Base-by-base conservation (phyloP, 2,113 vertebrate genomes). In the Passer domesticus region DNA sequence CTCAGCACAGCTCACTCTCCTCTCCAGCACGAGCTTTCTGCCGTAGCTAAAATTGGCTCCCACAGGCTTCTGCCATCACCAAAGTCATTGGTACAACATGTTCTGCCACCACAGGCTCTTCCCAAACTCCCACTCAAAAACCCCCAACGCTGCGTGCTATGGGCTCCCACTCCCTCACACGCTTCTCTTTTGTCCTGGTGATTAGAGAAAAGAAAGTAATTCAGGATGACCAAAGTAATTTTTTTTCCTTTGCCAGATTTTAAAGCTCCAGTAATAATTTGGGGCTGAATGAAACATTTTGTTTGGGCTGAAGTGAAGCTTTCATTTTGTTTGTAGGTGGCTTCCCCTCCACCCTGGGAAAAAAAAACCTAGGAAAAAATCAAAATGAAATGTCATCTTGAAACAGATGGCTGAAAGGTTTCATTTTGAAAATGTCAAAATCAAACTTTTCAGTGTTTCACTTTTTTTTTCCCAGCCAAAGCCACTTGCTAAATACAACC, bases 341-440 rank as follows among this genome's bases (percentile, higher is more conserved):
- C 41, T 91, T 37, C 50, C 91, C 86, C 89, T 46, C 81, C 10
- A 16, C 78, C 68, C 70, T 28, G 47, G 27, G 49, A 75, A 80
- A 77, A 67, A 85, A 53, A 35, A 23, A 0, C 2, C 43, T 81
- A 52, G 52, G 74, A 95, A 94, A 96, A 94, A 63, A 75, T 84
- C 73, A 82, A 96, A 93, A 87, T 75, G 80, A 96, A 96, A 96
- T 97, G 95, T 96, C 94, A 97, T 95, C 91, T 55, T 10, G 3
- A 93, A 97, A 91, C 94, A 96, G 96, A 97, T 97, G 95, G 96
- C 91, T 96, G 95, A 97, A 96, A 96, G 95, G 95, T 95, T 97
- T 97, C 92, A 91, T 86, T 96, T 94, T 56, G 95, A 95, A 97
- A 97, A 97, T 95, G 96, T 97, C 96, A 96, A 95, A 97, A 95